Percentiles rank a stretch among this genome's conserved stretches.
phyloP scores from a whole-genome alignment of 2,888 invertebrate species.

The Anaspis maculata region DNA sequence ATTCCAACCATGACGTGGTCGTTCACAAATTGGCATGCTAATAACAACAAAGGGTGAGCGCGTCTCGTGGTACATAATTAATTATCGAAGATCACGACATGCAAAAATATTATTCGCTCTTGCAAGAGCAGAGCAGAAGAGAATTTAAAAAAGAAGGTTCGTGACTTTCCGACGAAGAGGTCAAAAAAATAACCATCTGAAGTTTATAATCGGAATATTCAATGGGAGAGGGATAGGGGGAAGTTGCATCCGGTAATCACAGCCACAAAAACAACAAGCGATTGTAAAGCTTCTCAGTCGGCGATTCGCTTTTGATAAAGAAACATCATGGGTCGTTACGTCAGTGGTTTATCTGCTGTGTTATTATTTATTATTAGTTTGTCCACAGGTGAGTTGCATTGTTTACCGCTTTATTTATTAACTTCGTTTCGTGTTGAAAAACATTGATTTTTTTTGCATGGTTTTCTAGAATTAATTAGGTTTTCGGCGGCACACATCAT shows the following conservation, averaged over 20 bases:
- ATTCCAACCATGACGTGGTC: no score
- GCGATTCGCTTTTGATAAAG: constrained; percentile 20
- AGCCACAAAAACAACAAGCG: constrained; percentile 33
- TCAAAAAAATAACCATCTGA: constrained; percentile 18
- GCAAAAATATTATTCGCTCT: constrained; percentile 4
- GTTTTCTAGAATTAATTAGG: no score
- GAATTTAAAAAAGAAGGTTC: constrained; percentile 10
- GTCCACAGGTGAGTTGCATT: constrained; percentile 16
- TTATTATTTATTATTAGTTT: constrained; percentile 17
- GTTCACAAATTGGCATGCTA: no score
- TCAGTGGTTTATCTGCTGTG: constrained; percentile 16
- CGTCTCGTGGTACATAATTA: no score
- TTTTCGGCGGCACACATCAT: no score
- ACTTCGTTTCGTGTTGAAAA: no score
- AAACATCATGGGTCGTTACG: constrained; percentile 18
- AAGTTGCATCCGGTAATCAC: constrained; percentile 32
- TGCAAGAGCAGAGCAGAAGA: neutral
- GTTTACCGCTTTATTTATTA: no score
- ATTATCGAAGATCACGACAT: constrained; percentile 6
- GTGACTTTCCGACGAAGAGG: constrained; percentile 15
- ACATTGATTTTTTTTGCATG: no score
- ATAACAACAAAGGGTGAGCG: no score
- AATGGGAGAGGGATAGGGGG: constrained; percentile 20
- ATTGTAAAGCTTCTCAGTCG: constrained; percentile 26
- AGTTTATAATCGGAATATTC: constrained; percentile 22